Evolutionary conservation across 2,888 invertebrate species (phyloP).

Genomic region (Drosophila quinaria): DNA sequence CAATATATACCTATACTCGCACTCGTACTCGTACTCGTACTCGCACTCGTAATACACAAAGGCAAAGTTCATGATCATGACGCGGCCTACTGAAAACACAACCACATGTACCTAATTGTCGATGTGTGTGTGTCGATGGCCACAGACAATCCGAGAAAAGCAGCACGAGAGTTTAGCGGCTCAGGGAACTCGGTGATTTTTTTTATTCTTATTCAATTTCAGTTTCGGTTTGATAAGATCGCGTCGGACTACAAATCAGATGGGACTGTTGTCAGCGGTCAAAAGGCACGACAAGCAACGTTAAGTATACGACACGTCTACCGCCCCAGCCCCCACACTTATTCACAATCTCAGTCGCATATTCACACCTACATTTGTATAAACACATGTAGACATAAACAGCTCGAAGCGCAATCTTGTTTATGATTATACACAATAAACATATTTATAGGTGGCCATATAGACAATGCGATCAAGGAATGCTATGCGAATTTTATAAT

Average conservation of each 20-base stretch:
- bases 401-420: constrained; percentile 35
- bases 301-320: constrained; percentile 11
- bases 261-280: constrained; percentile 11
- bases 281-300: background rate
- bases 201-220: background rate
- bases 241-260: background rate
- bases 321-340: background rate
- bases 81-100: constrained; percentile 5
- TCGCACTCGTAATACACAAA: constrained; percentile 6
- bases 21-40: too few relatives aligned
- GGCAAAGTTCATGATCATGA: constrained; percentile 43
- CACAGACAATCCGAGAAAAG: background rate
- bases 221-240: constrained; percentile 30
- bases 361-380: background rate
- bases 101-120: constrained; percentile 14
- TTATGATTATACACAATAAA: constrained; percentile 65
- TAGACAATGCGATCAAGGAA: constrained; percentile 54
- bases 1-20: constrained; percentile 26
- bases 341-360: constrained; percentile 17
- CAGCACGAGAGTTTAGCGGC: constrained; percentile 5
- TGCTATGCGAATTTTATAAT: constrained; percentile 42
- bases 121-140: constrained; percentile 17
- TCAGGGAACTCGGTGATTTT: constrained; percentile 5
- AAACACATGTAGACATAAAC: constrained; percentile 4
- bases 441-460: constrained; percentile 59